These are phyloP conservation scores for Marasmarcha lunaedactyla DNA, from an alignment of 2,888 invertebrate species.

Conservation along the genomic window DNA sequence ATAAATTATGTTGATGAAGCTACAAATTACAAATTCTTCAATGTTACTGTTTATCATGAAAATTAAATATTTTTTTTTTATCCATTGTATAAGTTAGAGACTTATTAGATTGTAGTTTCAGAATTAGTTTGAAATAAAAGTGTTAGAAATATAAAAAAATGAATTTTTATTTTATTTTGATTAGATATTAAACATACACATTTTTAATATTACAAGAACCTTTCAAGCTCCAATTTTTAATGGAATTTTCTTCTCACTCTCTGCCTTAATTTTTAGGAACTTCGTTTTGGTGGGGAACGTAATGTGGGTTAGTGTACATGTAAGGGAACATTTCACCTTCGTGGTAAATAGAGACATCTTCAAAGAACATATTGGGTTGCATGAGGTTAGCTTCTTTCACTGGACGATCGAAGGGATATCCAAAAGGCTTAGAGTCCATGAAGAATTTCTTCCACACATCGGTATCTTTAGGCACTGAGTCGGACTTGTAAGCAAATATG, in stretches of 20 bases:
- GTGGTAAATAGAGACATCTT: slow-evolving; percentile 64
- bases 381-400: slow-evolving; percentile 39
- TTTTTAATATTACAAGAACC: too few species aligned
- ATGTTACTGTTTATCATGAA: slow-evolving; percentile 41
- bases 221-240: too few species aligned
- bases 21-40: slow-evolving; percentile 45
- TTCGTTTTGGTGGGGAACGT: slow-evolving; percentile 4
- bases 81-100: too few species aligned
- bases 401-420: slow-evolving; percentile 65
- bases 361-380: slow-evolving; percentile 65
- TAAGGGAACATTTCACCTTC: slow-evolving; percentile 9
- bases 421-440: slow-evolving; percentile 48
- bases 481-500: slow-evolving; percentile 59
- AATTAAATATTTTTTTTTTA: slow-evolving; percentile 9
- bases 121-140: too few species aligned
- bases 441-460: slow-evolving; percentile 22
- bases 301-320: slow-evolving; percentile 6
- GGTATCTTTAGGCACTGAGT: slow-evolving; percentile 16
- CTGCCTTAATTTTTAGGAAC: slow-evolving; percentile 11
- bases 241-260: too few species aligned
- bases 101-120: too few species aligned
- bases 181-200: too few species aligned
- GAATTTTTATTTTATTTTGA: too few species aligned
- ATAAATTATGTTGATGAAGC: slow-evolving; percentile 22
- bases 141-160: too few species aligned